Base-by-base conservation (phyloP, 2,113 vertebrate species). In the Mus spicilegus region DNA sequence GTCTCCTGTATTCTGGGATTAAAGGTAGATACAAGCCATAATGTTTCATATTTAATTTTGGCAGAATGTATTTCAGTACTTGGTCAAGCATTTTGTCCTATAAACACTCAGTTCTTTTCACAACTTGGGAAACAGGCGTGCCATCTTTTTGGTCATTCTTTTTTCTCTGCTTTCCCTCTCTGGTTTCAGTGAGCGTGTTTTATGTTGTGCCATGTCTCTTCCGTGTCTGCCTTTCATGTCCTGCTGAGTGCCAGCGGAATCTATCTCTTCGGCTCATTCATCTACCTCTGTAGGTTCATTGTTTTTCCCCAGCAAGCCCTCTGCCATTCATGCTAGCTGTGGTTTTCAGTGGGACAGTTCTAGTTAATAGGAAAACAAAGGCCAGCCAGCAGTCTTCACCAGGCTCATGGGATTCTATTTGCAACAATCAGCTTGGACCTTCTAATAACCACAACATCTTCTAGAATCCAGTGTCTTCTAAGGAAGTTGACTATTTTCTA, bases 11-110 rank as follows among this genome's bases (percentile, higher is more conserved):
- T 61, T 42, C 80, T 84, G 56, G 56, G 24, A 61, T 84, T 84
- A 84, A 26, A 82, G 10, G 39, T 84, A n/a, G 56, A 13, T 6
- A 61, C 19, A n/a, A 84, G 13, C 13, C n/a, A 63, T 92, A 82
- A 24, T 54, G 30, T 91, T 94, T 87, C 81, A 13, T 42, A 39
- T 94, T 87, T 89, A 63, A 61, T 78, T 70, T 91, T 54, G 61
- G 33, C 0, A 49, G 75, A 87, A 58, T 80, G 49, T 51, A 46
- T 94, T 78, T 39, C 24, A 49, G 12, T 61, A 20, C 30, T 49
- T 91, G 70, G 24, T 13, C 17, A 63, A 4, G 42, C 39, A 39
- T 36, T 95, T 93, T 61, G 36, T 85, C 51, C n/a, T 85, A 3
- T 22, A 67, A 24, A 87, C 14, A 69, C 63, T 28, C 72, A 78